Conservation (phyloP, 2,113 vertebrate species). For the Perca schrenkii region DNA sequence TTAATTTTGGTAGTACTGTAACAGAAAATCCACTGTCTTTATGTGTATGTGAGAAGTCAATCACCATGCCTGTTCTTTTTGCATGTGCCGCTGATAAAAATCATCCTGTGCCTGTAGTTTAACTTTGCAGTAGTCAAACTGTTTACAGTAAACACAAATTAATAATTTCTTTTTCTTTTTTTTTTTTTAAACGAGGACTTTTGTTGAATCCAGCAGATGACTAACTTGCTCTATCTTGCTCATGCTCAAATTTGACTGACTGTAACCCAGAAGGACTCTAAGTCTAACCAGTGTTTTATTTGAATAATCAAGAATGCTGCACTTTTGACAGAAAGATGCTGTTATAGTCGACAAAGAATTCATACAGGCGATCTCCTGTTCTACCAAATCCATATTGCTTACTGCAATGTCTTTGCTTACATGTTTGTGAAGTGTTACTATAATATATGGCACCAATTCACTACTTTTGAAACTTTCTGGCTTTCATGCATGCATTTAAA, state of each 20-base stretch:
- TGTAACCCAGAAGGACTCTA: background rate
- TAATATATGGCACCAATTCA: background rate
- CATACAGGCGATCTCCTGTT: slow-evolving; percentile 26
- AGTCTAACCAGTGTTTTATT: background rate
- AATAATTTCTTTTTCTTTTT: no score
- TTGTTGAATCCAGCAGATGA: slow-evolving; percentile 4
- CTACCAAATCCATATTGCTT: slow-evolving; percentile 39
- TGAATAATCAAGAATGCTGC: slow-evolving; percentile 15
- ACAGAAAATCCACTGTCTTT: background rate
- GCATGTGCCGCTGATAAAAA: background rate
- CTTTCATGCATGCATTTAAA: slow-evolving; percentile 21
- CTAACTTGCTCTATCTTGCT: background rate
- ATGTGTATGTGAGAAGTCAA: background rate
- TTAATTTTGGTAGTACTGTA: background rate
- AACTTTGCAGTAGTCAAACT: background rate
- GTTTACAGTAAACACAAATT: background rate
- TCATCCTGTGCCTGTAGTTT: background rate
- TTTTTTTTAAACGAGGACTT: background rate
- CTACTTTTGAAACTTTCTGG: background rate
- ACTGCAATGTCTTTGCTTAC: background rate
- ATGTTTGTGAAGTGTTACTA: background rate
- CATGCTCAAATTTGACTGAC: background rate
- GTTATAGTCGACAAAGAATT: background rate
- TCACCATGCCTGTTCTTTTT: background rate
- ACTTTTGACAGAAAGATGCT: background rate